Percentiles rank a stretch among this genome's conserved stretches.
These are phyloP conservation scores for Rutilus rutilus DNA, from an alignment of 2,113 vertebrate species.

Conservation along the genomic window DNA sequence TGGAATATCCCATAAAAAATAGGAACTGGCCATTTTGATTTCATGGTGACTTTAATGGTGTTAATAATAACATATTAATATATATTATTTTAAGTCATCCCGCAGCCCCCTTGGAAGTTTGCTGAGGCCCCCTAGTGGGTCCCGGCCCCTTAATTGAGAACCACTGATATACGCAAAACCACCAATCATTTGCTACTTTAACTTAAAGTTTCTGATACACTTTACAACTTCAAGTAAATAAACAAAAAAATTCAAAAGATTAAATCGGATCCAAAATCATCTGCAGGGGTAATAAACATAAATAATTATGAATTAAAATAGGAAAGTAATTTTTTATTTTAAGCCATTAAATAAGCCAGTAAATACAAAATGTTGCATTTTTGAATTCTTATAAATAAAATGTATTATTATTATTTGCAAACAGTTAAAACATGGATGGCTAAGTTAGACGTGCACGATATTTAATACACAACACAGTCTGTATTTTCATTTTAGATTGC, in stretches of 20 bases:
- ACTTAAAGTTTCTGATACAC: not conserved
- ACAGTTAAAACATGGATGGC: not conserved
- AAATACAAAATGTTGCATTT: too few relatives aligned
- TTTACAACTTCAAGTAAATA: not conserved
- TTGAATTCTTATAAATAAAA: too few relatives aligned
- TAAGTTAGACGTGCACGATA: not conserved
- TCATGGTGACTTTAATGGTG: too few relatives aligned
- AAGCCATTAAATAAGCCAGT: not conserved
- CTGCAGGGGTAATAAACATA: not conserved
- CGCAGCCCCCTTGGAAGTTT: not conserved
- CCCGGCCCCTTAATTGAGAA: not conserved
- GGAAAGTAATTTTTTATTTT: not conserved
- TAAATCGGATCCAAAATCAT: not conserved
- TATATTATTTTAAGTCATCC: not conserved
- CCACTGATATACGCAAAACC: not conserved
- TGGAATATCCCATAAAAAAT: too few relatives aligned
- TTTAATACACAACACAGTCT: not conserved
- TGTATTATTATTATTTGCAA: too few relatives aligned
- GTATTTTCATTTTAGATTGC: not conserved
- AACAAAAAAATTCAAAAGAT: not conserved
- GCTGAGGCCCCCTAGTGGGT: not conserved
- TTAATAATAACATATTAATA: not conserved
- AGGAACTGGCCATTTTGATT: too few relatives aligned
- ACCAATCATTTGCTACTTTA: not conserved
- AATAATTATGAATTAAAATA: not conserved